Conservation (phyloP, 2,797 vertebrate genomes). For the Myotis myotis region DNA sequence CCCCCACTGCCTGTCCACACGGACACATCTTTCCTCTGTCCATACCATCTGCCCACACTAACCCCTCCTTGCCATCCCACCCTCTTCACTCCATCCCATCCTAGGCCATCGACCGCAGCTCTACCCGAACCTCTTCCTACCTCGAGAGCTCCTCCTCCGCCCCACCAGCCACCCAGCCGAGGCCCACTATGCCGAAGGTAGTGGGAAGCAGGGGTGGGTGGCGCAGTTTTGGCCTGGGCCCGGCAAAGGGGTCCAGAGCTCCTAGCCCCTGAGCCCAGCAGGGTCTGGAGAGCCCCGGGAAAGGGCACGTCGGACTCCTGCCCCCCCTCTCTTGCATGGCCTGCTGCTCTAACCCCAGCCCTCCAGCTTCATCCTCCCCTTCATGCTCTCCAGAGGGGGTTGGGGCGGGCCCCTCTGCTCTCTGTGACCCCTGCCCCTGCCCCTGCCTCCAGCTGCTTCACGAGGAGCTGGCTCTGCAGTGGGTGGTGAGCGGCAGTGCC, state of each 20-base stretch:
- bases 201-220: constrained; percentile 61
- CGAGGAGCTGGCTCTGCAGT: constrained; percentile 94
- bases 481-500: constrained; percentile 92
- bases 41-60: rapidly evolving
- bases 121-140: constrained; percentile 94
- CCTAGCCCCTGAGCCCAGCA: not conserved
- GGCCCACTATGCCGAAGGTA: constrained; percentile 94
- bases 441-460: constrained; percentile 88
- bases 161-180: constrained; percentile 86
- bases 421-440: not conserved
- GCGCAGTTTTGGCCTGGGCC: not conserved
- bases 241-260: not conserved
- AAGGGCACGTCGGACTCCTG: not conserved
- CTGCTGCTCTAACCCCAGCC: not conserved
- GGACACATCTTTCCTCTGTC: not conserved
- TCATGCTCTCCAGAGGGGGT: not conserved
- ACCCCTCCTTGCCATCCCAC: constrained; percentile 21
- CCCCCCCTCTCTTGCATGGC: not conserved
- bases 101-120: constrained; percentile 89
- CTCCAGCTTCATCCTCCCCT: not conserved
- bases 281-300: not conserved
- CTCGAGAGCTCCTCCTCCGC: constrained; percentile 89
- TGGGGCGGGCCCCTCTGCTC: not conserved
- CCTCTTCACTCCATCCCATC: constrained; percentile 56
- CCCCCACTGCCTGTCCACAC: rapidly evolving